These are phyloP conservation scores for Halichoeres trimaculatus DNA, from an alignment of 2,113 vertebrate species.

Conservation along the genomic window DNA sequence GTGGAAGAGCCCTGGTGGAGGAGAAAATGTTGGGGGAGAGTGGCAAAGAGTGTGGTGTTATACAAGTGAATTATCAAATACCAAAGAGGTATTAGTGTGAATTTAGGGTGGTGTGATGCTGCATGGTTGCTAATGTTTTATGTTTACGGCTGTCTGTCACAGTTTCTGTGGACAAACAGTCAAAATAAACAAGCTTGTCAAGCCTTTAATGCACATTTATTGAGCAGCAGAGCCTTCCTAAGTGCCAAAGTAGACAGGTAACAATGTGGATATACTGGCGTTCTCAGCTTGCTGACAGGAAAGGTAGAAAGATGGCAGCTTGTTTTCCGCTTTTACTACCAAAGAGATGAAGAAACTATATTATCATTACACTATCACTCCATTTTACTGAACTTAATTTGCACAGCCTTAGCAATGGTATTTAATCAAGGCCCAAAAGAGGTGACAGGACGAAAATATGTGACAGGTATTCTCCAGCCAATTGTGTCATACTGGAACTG, in stretches of 20 bases:
- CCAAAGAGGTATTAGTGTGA: constrained; percentile 47
- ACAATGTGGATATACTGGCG: constrained; percentile 84
- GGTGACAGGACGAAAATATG: constrained; percentile 24
- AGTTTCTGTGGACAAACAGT: constrained; percentile 41
- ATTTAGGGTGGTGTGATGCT: constrained; percentile 29
- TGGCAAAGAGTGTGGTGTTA: constrained; percentile 3
- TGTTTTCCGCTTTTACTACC: constrained; percentile 67
- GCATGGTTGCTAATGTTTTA: constrained; percentile 20
- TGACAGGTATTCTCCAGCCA: constrained; percentile 49
- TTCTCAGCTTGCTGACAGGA: constrained; percentile 86
- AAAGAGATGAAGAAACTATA: constrained; percentile 26
- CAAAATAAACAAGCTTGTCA: constrained; percentile 64
- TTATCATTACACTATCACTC: background rate
- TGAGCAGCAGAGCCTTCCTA: constrained; percentile 83
- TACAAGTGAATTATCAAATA: constrained; percentile 71
- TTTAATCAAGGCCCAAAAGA: constrained; percentile 28
- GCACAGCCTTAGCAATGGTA: background rate
- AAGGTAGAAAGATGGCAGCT: constrained; percentile 66
- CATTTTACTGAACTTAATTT: constrained; percentile 16
- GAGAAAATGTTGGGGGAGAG: constrained; percentile 54
- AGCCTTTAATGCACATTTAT: constrained; percentile 91
- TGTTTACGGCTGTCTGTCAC: constrained; percentile 31
- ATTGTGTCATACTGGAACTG: constrained; percentile 33
- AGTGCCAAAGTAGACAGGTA: constrained; percentile 84
- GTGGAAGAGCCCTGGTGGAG: constrained; percentile 73